phyloP scores from a whole-genome alignment of 2,113 vertebrate genomes.

The Chaenocephalus aceratus region DNA sequence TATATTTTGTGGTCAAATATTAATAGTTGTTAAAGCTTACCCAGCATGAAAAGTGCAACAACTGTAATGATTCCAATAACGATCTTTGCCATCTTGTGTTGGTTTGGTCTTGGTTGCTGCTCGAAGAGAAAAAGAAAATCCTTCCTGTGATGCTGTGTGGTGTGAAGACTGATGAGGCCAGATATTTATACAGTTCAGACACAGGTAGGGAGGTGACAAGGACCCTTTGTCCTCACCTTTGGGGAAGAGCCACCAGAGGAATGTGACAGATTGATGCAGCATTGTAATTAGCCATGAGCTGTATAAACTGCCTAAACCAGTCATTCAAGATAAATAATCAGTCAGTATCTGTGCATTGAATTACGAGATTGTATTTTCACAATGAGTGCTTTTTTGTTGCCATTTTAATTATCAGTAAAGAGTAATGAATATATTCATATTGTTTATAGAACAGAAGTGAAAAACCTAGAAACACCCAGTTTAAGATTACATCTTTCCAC shows the following conservation, averaged over 20 bases:
- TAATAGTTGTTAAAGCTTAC: conserved; percentile 63
- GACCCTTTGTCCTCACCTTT: neutral
- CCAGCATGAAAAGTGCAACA: conserved; percentile 64
- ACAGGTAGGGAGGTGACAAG: conserved; percentile 29
- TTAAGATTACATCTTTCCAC: neutral
- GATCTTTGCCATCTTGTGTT: conserved; percentile 71
- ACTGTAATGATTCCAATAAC: conserved; percentile 59
- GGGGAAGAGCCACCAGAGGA: neutral
- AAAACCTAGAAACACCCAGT: neutral
- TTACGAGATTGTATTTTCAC: neutral
- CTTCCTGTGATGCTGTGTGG: conserved; percentile 2
- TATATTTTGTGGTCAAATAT: neutral
- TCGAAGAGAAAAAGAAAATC: neutral
- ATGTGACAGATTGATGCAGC: neutral
- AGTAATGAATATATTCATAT: neutral
- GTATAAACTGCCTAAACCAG: neutral
- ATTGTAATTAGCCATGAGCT: neutral
- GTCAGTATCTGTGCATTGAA: neutral
- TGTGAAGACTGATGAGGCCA: neutral
- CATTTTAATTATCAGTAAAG: neutral
- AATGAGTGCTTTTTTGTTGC: neutral
- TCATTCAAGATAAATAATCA: no score
- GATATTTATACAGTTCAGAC: conserved; percentile 46
- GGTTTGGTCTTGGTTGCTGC: conserved; percentile 1
- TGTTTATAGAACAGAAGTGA: neutral